Evolutionary conservation across 2,888 invertebrate genomes (phyloP).

Genomic region (Rhorus exstirpatorius): DNA sequence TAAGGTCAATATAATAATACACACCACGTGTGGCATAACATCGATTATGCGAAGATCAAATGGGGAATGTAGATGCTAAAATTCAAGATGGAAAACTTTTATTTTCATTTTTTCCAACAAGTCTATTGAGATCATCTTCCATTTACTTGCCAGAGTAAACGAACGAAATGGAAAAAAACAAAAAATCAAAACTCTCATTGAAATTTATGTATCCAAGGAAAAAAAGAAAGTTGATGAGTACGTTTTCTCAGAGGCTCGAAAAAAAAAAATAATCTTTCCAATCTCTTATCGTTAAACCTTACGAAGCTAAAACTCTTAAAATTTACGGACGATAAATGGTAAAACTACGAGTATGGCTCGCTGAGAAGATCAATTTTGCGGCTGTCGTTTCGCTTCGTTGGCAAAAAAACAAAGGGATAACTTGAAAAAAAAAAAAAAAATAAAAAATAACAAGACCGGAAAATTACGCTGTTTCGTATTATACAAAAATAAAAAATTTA

Average conservation of each 20-base stretch:
- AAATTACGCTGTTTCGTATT: slow-evolving; percentile 49
- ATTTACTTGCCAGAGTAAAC: slow-evolving; percentile 29
- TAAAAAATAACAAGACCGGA: too few species aligned
- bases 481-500: slow-evolving; percentile 58
- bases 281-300: slow-evolving; percentile 56
- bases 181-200: not conserved
- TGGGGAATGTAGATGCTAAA: slow-evolving; percentile 60
- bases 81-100: slow-evolving; percentile 15
- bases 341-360: slow-evolving; percentile 63
- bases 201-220: slow-evolving; percentile 29
- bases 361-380: slow-evolving; percentile 37
- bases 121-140: slow-evolving; percentile 39
- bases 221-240: slow-evolving; percentile 12
- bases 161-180: slow-evolving; percentile 18
- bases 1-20: slow-evolving; percentile 61
- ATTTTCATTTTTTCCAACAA: slow-evolving; percentile 5
- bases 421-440: not conserved
- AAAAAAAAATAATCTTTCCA: slow-evolving; percentile 25
- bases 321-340: slow-evolving; percentile 59
- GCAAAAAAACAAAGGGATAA: slow-evolving; percentile 26
- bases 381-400: slow-evolving; percentile 6
- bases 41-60: slow-evolving; percentile 55
- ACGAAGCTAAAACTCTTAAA: slow-evolving; percentile 53
- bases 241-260: slow-evolving; percentile 29
- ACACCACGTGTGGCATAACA: slow-evolving; percentile 40